These are phyloP conservation scores for Daphoenositta chrysoptera DNA, from an alignment of 2,113 vertebrate genomes.

Conservation along the genomic window DNA sequence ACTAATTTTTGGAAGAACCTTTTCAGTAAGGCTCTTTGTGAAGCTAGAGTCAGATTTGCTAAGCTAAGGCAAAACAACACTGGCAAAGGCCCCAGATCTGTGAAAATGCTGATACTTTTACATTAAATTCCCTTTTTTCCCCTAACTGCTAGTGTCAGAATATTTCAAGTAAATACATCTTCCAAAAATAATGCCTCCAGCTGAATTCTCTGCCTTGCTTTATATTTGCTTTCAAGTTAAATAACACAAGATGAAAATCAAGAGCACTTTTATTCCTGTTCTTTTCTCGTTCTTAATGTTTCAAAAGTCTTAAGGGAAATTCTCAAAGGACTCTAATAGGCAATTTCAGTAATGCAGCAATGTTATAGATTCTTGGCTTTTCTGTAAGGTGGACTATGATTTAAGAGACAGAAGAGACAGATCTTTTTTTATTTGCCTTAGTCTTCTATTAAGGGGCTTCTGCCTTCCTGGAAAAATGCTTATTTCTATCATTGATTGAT, in stretches of 20 bases:
- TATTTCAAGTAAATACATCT: background rate
- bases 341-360: constrained; percentile 26
- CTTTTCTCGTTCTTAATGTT: background rate
- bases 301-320: background rate
- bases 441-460: constrained; percentile 11
- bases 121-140: background rate
- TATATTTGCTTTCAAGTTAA: constrained; percentile 27
- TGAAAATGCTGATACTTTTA: background rate
- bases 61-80: background rate
- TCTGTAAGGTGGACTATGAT: constrained; percentile 5
- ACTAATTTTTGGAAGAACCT: background rate
- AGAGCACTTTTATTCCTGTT: background rate
- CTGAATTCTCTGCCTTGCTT: background rate
- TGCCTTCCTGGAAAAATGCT: constrained; percentile 39
- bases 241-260: background rate
- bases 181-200: background rate
- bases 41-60: background rate
- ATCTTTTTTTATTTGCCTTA: background rate
- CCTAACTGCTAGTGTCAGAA: background rate
- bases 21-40: background rate
- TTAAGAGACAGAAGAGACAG: constrained; percentile 45
- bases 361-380: constrained; percentile 29
- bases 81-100: background rate
- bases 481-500: constrained; percentile 46
- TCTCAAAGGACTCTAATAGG: constrained; percentile 12